A percentile compares a stretch with the other conserved stretches of the same genome.
Evolutionary conservation across 1,140 invertebrate genomes (phyloP).

Genomic region (Prorops nasuta): DNA sequence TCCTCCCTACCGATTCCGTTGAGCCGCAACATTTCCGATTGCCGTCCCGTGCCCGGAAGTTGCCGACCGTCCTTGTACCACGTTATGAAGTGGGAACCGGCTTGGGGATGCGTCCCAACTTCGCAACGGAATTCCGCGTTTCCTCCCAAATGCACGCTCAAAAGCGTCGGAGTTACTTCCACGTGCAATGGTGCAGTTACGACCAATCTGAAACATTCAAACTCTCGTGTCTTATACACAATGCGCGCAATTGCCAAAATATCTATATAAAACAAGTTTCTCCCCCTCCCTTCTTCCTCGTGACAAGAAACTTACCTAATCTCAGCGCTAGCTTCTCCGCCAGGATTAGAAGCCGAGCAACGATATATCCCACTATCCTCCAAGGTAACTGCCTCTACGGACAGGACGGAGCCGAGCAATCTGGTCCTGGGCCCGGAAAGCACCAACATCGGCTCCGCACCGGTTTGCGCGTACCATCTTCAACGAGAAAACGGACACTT

Average conservation of each 20-base stretch:
- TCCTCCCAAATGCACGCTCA: slow-evolving; percentile 76
- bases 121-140: slow-evolving; percentile 74
- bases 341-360: slow-evolving; percentile 68
- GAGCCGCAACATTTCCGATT: slow-evolving; percentile 65
- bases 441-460: slow-evolving; percentile 63
- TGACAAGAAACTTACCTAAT: slow-evolving; percentile 44
- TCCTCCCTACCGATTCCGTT: slow-evolving; percentile 72
- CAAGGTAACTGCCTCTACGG: slow-evolving; percentile 69
- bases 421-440: slow-evolving; percentile 65
- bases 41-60: slow-evolving; percentile 65
- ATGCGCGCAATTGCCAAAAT: too few species aligned
- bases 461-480: slow-evolving; percentile 70
- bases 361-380: slow-evolving; percentile 72
- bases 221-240: too few species aligned
- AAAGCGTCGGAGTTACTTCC: slow-evolving; percentile 66
- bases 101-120: slow-evolving; percentile 52
- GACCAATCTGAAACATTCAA: slow-evolving; percentile 55
- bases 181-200: slow-evolving; percentile 70
- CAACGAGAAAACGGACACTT: slow-evolving; percentile 27
- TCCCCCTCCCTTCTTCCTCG: not conserved
- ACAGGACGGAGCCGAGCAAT: slow-evolving; percentile 67
- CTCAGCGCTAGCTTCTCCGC: slow-evolving; percentile 69
- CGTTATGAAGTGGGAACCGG: slow-evolving; percentile 59
- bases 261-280: slow-evolving; percentile 1
- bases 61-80: slow-evolving; percentile 79